Evolutionary conservation across 2,888 invertebrate species (phyloP), one percentile per base, ranked within the genome.

Genomic region (Sipunculus nudus): DNA sequence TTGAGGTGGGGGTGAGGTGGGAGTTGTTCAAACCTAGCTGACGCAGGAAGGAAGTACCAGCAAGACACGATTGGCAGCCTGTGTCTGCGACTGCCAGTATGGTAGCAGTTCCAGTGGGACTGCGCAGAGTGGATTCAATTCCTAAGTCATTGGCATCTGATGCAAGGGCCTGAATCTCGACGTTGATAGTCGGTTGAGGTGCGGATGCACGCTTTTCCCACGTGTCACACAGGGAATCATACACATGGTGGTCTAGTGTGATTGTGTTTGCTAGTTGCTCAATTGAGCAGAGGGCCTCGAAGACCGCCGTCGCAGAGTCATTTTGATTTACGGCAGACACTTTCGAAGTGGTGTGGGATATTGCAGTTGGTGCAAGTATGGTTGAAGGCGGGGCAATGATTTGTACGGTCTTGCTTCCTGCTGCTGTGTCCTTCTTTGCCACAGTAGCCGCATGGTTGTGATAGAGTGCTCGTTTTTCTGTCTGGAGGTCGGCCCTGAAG

Each of bases 1-100:
- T 67, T 8, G 59, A 70, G 23, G 74, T 73, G n/a, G 71, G 72
- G 19, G 72, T 67, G 13, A 76, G 66, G 59, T 74, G 64, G 23
- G 38, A 26, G 29, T 53, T 21, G 4, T 16, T 35, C 5, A 75
- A 53, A 4, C 73, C 69, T 25, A 75, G 59, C 13, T 50, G 56
- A n/a, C 60, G 45, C 6, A 70, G 45, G 1, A 71, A 54, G 25
- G 65, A 63, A 0, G 69, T 53, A 2, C 72, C 71, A 5, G 70
- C 67, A 10, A 74, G 67, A 39, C 68, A 74, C 35, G 68, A 63
- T 49, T 74, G 72, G 55, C 63, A 71, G 32, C 70, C 59, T 28
- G 53, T 53, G 28, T 61, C 61, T 32, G 61, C 59, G 38, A 61
- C 52, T 2, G 47, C 66, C n/a, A n/a, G n/a, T n/a, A n/a, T 8